Conservation (phyloP, 2,797 vertebrate species). For the Enteromius radiatus region DNA sequence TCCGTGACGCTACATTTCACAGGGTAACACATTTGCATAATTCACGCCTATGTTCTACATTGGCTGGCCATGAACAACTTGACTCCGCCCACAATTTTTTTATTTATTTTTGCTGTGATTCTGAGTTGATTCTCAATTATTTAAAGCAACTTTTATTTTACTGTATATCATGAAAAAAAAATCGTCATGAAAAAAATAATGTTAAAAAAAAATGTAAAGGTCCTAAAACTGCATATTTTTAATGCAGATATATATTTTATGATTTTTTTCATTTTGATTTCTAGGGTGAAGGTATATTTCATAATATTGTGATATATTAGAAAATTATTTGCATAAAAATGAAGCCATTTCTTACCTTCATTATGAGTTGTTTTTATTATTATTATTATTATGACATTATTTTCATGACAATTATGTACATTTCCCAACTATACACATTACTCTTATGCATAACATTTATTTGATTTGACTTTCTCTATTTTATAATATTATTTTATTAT, state of each 20-base stretch:
- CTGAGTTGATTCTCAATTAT: not conserved
- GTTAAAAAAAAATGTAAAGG: not conserved
- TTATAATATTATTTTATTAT: too few species aligned
- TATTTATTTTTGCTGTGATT: not conserved
- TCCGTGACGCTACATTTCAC: too few species aligned
- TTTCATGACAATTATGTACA: not conserved
- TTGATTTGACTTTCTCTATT: too few species aligned
- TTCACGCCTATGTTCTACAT: too few species aligned
- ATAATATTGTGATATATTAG: not conserved
- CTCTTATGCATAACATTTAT: not conserved
- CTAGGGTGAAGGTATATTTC: not conserved
- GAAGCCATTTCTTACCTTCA: not conserved
- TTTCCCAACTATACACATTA: not conserved
- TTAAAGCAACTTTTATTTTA: not conserved
- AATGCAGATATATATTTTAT: not conserved
- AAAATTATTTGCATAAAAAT: not conserved
- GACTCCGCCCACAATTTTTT: too few species aligned
- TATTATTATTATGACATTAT: not conserved
- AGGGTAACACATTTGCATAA: too few species aligned
- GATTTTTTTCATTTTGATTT: not conserved
- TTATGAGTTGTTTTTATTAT: not conserved
- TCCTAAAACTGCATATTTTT: not conserved
- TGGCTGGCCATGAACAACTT: too few species aligned
- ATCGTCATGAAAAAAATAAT: not conserved
- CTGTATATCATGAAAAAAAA: not conserved